phyloP scores from a whole-genome alignment of 2,888 invertebrate genomes.

The Muschampia plurimacula region DNA sequence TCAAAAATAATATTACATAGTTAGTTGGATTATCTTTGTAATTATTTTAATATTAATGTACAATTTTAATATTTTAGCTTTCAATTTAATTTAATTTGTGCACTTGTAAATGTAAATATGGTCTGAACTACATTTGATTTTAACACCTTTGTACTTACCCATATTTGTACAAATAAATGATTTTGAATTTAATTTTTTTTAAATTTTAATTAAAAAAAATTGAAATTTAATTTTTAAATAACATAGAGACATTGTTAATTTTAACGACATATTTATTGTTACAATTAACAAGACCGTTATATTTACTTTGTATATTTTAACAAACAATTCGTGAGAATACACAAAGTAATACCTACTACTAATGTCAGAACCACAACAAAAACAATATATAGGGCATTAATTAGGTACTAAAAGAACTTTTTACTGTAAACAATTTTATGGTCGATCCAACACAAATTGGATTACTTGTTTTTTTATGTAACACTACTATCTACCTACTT shows the following conservation, averaged over 20 bases:
- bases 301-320: slow-evolving; percentile 31
- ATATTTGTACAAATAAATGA: too few relatives aligned
- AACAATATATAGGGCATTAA: slow-evolving; percentile 61
- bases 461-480: slow-evolving; percentile 43
- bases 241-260: neutral
- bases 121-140: too few relatives aligned
- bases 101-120: too few relatives aligned
- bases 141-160: too few relatives aligned
- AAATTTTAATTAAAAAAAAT: too few relatives aligned
- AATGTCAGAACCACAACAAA: slow-evolving; percentile 53
- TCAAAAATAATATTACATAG: too few relatives aligned
- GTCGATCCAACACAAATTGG: slow-evolving; percentile 72
- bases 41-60: too few relatives aligned
- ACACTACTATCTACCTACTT: slow-evolving; percentile 15
- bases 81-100: too few relatives aligned
- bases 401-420: slow-evolving; percentile 60
- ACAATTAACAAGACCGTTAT: slow-evolving; percentile 39
- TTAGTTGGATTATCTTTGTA: too few relatives aligned
- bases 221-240: too few relatives aligned
- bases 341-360: slow-evolving; percentile 46
- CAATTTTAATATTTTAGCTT: too few relatives aligned
- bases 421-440: slow-evolving; percentile 74
- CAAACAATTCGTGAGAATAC: slow-evolving; percentile 41
- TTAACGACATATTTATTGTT: slow-evolving; percentile 32
- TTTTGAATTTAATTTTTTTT: too few relatives aligned